A percentile compares a stretch with the other conserved stretches of the same genome.
Evolutionary conservation across 2,888 invertebrate species (phyloP).

Genomic region (Enchytraeus crypticus): DNA sequence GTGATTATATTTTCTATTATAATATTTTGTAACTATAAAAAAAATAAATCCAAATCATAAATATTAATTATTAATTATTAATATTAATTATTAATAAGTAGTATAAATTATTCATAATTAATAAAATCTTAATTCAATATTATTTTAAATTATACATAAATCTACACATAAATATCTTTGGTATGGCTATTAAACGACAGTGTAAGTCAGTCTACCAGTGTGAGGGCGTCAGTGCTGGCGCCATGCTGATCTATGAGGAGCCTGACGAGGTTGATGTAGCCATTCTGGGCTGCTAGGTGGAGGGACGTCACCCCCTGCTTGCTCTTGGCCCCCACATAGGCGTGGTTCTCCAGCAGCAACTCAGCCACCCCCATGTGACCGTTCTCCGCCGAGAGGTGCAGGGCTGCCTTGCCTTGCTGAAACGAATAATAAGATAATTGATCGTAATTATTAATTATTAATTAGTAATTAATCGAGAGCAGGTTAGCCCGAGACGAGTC

Average conservation of each 20-base stretch:
- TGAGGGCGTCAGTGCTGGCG: slow-evolving; percentile 88
- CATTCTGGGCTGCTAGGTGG: slow-evolving; percentile 92
- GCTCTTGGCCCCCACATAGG: slow-evolving; percentile 97
- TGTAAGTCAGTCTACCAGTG: slow-evolving; percentile 54
- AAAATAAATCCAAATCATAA: no score
- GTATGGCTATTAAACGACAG: not conserved
- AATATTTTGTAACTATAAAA: not conserved
- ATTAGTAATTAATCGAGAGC: not conserved
- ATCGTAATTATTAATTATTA: not conserved
- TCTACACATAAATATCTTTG: not conserved
- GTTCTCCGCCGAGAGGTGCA: slow-evolving; percentile 81
- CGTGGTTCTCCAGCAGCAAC: slow-evolving; percentile 77
- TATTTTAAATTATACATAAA: no score
- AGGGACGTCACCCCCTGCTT: slow-evolving; percentile 94
- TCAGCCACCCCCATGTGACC: slow-evolving; percentile 67
- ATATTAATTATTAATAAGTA: no score
- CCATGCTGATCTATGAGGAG: slow-evolving; percentile 89
- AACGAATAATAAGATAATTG: not conserved
- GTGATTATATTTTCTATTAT: not conserved
- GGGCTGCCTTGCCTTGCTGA: slow-evolving; percentile 65
- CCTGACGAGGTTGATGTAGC: slow-evolving; percentile 77
- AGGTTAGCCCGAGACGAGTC: no score
- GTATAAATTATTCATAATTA: no score
- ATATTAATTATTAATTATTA: no score
- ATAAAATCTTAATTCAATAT: no score